Conservation (phyloP, 2,888 invertebrate genomes). For the Folsomia candida region DNA sequence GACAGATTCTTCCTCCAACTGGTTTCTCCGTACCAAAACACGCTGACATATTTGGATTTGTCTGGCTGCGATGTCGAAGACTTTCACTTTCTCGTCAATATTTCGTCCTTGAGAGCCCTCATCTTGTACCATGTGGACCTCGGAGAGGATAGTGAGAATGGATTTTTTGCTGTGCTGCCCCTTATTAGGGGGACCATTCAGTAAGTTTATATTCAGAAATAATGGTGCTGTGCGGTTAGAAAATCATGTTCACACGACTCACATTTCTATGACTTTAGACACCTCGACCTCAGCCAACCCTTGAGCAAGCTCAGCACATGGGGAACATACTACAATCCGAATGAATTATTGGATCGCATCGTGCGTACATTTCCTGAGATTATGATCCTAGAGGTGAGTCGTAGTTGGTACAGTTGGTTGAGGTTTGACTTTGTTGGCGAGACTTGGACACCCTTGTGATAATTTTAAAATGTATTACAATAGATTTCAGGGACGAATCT, state of each 20-base stretch:
- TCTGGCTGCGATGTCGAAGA: constrained; percentile 67
- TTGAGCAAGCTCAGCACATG: background rate
- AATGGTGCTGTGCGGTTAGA: too few species aligned
- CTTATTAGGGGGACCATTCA: background rate
- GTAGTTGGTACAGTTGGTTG: too few species aligned
- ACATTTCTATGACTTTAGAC: constrained; percentile 58
- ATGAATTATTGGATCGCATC: constrained; percentile 68
- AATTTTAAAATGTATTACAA: too few species aligned
- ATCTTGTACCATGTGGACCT: constrained; percentile 77
- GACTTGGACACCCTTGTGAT: too few species aligned
- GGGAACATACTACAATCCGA: constrained; percentile 68
- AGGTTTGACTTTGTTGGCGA: too few species aligned
- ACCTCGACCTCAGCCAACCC: constrained; percentile 74
- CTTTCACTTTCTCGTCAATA: constrained; percentile 65
- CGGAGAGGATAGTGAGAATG: constrained; percentile 53
- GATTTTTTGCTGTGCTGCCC: background rate
- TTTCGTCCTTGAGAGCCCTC: constrained; percentile 69
- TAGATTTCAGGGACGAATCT: constrained; percentile 96
- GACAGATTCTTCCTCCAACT: constrained; percentile 23
- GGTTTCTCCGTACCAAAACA: constrained; percentile 54
- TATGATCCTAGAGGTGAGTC: background rate
- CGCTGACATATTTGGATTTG: constrained; percentile 69
- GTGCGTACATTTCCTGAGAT: constrained; percentile 68
- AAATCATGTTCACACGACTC: too few species aligned
- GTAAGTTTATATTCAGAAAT: too few species aligned